Evolutionary conservation across 2,888 invertebrate genomes (phyloP).

Genomic region (Drosophila parthenogenetica): DNA sequence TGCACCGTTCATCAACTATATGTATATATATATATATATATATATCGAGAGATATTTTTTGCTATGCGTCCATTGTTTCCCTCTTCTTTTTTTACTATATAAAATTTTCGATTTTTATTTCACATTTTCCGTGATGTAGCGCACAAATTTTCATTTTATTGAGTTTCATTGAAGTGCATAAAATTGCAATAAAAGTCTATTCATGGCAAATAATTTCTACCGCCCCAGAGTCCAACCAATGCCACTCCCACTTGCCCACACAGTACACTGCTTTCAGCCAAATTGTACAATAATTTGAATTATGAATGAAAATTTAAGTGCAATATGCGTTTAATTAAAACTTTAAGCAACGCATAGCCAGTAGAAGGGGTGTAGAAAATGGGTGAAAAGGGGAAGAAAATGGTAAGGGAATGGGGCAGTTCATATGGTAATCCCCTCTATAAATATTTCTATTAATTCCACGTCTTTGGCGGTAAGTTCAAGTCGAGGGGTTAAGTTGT

Average conservation of each 20-base stretch:
- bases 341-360: slow-evolving; percentile 55
- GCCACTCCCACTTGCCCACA: background rate
- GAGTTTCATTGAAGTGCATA: slow-evolving; percentile 79
- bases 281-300: slow-evolving; percentile 59
- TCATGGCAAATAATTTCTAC: slow-evolving; percentile 55
- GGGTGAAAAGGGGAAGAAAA: background rate
- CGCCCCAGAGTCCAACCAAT: background rate
- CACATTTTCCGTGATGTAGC: slow-evolving; percentile 22
- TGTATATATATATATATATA: background rate
- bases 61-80: slow-evolving; percentile 49
- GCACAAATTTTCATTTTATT: slow-evolving; percentile 65
- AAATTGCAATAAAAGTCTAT: slow-evolving; percentile 82
- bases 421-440: slow-evolving; percentile 26
- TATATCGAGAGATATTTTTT: slow-evolving; percentile 3
- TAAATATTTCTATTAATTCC: slow-evolving; percentile 44
- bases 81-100: slow-evolving; percentile 55
- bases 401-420: background rate
- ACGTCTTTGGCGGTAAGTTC: slow-evolving; percentile 28
- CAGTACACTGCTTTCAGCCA: slow-evolving; percentile 2
- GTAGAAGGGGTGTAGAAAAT: background rate
- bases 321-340: slow-evolving; percentile 79
- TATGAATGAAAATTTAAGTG: slow-evolving; percentile 74
- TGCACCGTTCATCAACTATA: slow-evolving; percentile 3
- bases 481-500: slow-evolving; percentile 47
- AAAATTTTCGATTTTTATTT: slow-evolving; percentile 23